Percentiles rank a stretch among this genome's conserved stretches.
Conservation (phyloP, 2,888 invertebrate genomes). For the Protophormia terraenovae region DNA sequence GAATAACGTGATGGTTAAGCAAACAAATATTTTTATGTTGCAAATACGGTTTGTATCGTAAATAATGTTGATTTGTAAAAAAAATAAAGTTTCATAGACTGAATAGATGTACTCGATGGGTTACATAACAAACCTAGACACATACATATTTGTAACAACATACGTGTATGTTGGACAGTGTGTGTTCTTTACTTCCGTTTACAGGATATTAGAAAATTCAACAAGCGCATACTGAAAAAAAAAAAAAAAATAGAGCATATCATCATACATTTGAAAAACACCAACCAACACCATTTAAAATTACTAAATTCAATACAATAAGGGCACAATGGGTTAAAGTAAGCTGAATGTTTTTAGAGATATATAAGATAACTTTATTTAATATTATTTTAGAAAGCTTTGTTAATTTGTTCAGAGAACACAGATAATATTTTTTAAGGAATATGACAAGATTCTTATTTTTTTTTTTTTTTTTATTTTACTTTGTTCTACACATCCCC, state of each 20-base stretch:
- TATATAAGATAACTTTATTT: too few relatives aligned
- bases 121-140: not conserved
- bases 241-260: constrained; percentile 33
- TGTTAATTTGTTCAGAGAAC: too few relatives aligned
- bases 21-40: constrained; percentile 39
- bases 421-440: too few relatives aligned
- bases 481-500: not conserved
- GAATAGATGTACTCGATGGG: not conserved
- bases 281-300: constrained; percentile 31
- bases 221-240: constrained; percentile 47
- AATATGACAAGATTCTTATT: not conserved
- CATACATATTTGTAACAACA: too few relatives aligned
- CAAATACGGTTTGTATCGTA: constrained; percentile 34
- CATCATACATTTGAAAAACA: constrained; percentile 17
- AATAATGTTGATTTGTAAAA: constrained; percentile 45
- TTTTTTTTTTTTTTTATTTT: too few relatives aligned
- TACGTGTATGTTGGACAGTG: not conserved
- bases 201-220: constrained; percentile 62
- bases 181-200: constrained; percentile 20
- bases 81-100: not conserved
- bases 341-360: not conserved
- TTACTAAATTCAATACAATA: constrained; percentile 46
- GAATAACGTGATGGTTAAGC: constrained; percentile 25
- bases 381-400: not conserved
- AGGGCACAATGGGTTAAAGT: constrained; percentile 12